Evolutionary conservation across 2,113 vertebrate species (phyloP).

Genomic region (Nyctibius bracteatus): DNA sequence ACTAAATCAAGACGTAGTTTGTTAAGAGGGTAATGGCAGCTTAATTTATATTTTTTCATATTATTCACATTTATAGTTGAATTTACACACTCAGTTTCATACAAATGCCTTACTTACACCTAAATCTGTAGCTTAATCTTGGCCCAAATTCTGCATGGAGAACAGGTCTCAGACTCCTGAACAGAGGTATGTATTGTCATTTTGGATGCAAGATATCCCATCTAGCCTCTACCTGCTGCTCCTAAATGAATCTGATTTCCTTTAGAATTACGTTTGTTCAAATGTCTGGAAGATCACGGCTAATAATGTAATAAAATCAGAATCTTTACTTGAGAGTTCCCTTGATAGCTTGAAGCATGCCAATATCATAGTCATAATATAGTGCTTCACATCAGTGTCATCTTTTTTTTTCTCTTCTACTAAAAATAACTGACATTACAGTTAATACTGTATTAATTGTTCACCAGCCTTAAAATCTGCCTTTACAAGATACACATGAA

Average conservation of each 20-base stretch:
- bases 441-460: not conserved
- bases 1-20: not conserved
- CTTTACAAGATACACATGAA: not conserved
- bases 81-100: not conserved
- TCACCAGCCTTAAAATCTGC: not conserved
- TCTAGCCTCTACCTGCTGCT: not conserved
- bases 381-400: not conserved
- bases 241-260: not conserved
- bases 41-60: not conserved
- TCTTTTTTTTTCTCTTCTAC: not conserved
- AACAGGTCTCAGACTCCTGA: not conserved
- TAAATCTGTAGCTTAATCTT: not conserved
- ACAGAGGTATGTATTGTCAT: not conserved
- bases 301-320: not conserved
- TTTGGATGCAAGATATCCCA: not conserved
- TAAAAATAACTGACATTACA: not conserved
- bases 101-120: not conserved
- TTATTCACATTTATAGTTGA: not conserved
- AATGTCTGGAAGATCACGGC: not conserved
- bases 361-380: not conserved
- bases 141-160: not conserved
- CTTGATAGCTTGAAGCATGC: not conserved
- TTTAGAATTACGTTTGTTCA: not conserved
- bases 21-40: not conserved
- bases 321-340: not conserved